Conservation (phyloP, 2,797 vertebrate species). For the Gorsachius magnificus region DNA sequence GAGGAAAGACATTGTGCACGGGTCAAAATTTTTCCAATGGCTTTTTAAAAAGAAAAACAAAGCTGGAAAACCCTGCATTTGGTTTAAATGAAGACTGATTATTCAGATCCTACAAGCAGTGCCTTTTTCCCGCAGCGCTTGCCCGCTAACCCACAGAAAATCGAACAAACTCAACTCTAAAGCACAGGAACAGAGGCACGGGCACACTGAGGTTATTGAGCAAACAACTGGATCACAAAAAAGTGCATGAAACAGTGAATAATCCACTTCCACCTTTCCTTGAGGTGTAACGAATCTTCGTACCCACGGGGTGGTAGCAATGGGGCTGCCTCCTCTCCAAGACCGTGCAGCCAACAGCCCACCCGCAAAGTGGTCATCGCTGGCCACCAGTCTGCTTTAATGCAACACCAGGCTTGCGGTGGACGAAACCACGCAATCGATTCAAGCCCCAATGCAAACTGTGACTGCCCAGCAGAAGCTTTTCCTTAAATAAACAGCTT, state of each 20-base stretch:
- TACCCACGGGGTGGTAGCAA: background rate
- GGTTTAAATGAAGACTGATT: background rate
- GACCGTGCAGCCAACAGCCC: background rate
- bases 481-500: background rate
- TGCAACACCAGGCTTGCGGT: background rate
- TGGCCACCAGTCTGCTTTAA: background rate
- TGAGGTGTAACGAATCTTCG: background rate
- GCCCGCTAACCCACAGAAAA: background rate
- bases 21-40: background rate
- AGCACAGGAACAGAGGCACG: fast-evolving
- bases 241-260: background rate
- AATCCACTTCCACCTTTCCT: background rate
- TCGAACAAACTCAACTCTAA: background rate
- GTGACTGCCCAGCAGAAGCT: background rate
- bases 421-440: background rate
- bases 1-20: background rate
- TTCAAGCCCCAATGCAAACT: background rate
- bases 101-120: background rate
- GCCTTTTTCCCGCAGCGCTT: background rate
- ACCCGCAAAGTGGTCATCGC: fast-evolving
- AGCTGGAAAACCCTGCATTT: background rate
- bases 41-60: background rate
- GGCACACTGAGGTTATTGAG: too few relatives aligned
- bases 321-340: background rate
- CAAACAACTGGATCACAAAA: background rate